Percentiles rank a stretch among this genome's conserved stretches.
Evolutionary conservation across 2,888 invertebrate species (phyloP).

Genomic region (Ceraclea dissimilis): DNA sequence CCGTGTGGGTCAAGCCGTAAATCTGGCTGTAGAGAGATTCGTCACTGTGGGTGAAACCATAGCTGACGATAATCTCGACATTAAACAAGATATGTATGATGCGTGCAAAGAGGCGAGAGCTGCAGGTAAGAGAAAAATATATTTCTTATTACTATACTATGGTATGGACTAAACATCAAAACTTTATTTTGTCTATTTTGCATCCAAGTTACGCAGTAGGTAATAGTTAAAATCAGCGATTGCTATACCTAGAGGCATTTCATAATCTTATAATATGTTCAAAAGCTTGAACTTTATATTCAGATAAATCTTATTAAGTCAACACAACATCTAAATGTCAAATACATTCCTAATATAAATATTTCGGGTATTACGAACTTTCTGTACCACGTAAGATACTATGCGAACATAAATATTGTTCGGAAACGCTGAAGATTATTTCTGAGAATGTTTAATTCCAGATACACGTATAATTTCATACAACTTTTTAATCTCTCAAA

Average conservation of each 20-base stretch:
- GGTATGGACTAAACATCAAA: too few species aligned
- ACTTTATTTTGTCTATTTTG: not conserved
- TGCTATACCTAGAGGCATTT: too few species aligned
- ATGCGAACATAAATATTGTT: not conserved
- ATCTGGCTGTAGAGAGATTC: constrained; percentile 94
- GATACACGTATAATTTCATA: not conserved
- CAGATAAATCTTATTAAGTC: too few species aligned
- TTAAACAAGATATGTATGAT: constrained; percentile 95
- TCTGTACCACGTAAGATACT: too few species aligned
- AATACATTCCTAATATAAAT: too few species aligned
- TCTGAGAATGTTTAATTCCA: not conserved
- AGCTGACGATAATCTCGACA: constrained; percentile 96
- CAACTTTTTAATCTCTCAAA: not conserved
- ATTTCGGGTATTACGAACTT: too few species aligned
- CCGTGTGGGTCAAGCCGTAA: constrained; percentile 92
- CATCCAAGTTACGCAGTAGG: too few species aligned
- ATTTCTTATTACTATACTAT: too few species aligned
- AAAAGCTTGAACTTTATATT: too few species aligned
- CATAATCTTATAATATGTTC: too few species aligned
- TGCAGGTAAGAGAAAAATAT: constrained; percentile 86
- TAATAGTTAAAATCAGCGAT: too few species aligned
- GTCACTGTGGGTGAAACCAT: constrained; percentile 98
- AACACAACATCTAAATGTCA: too few species aligned
- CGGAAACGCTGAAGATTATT: not conserved
- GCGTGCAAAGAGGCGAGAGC: constrained; percentile 95